These are phyloP conservation scores for Martes martes DNA, from an alignment of 2,113 vertebrate species.

Conservation along the genomic window DNA sequence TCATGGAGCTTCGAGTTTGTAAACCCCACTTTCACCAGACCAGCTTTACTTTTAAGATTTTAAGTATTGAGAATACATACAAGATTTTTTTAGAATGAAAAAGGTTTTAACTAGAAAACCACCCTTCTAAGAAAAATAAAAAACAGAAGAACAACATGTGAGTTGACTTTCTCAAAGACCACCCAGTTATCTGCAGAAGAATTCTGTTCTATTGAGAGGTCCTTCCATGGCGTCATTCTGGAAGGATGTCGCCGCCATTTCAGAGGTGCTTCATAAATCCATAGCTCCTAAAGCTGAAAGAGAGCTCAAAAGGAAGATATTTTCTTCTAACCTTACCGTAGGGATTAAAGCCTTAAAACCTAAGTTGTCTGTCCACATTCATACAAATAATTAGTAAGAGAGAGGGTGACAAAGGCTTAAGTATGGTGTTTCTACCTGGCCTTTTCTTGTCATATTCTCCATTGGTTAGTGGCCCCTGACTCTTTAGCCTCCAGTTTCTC, in stretches of 20 bases:
- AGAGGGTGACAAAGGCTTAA: not conserved
- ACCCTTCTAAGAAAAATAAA: conserved; percentile 5
- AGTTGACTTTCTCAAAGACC: not conserved
- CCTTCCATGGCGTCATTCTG: not conserved
- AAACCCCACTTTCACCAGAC: not conserved
- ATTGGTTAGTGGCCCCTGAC: not conserved
- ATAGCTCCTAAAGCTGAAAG: not conserved
- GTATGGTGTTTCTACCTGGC: not conserved
- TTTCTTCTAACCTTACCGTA: not conserved
- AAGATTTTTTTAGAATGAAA: not conserved
- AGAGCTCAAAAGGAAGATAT: not conserved
- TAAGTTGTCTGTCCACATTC: not conserved
- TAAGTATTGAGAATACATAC: not conserved
- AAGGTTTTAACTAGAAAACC: not conserved
- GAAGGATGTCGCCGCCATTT: not conserved
- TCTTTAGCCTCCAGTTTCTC: not conserved
- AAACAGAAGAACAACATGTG: not conserved
- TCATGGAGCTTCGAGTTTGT: not conserved
- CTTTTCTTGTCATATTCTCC: not conserved
- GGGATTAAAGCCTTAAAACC: not conserved
- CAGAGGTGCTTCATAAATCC: not conserved
- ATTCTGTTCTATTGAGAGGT: not conserved
- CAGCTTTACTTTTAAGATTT: not conserved
- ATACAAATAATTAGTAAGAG: not conserved
- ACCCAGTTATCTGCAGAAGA: not conserved